Conservation (phyloP, 2,797 vertebrate species). For the Psittacula derbiana region DNA sequence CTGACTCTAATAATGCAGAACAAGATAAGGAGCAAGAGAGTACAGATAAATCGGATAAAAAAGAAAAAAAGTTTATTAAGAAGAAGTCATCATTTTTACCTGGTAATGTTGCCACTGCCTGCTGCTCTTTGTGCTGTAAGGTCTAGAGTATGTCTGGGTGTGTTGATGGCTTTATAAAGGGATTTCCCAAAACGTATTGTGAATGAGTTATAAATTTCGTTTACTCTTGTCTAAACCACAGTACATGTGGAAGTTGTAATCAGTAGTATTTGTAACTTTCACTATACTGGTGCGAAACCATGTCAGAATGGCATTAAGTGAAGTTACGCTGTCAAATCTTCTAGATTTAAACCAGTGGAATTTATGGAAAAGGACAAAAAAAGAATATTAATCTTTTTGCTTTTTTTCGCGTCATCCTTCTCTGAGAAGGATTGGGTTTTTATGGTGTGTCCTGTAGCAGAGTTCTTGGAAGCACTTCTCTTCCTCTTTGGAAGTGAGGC, state of each 20-base stretch:
- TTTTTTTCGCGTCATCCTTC: neutral
- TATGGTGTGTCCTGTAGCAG: neutral
- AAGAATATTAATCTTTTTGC: neutral
- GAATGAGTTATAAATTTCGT: neutral
- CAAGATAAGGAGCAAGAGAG: constrained; percentile 76
- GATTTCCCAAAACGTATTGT: neutral
- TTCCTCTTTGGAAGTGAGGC: neutral
- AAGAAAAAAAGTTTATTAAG: constrained; percentile 90
- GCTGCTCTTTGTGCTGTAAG: neutral
- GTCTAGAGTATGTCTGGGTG: neutral
- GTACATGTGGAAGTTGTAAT: neutral
- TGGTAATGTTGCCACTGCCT: constrained; percentile 75
- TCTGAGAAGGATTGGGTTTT: neutral
- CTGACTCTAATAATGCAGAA: constrained; percentile 66
- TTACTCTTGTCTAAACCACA: neutral
- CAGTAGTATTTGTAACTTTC: neutral
- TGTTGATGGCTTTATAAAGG: neutral
- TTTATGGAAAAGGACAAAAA: neutral
- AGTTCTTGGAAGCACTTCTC: neutral
- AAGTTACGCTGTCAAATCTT: neutral
- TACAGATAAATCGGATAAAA: constrained; percentile 82
- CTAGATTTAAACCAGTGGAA: neutral
- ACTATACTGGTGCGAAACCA: neutral
- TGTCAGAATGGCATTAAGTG: neutral
- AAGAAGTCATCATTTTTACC: constrained; percentile 89